Conservation (phyloP, 2,113 vertebrate species). For the Tenebrosternarchus preto region DNA sequence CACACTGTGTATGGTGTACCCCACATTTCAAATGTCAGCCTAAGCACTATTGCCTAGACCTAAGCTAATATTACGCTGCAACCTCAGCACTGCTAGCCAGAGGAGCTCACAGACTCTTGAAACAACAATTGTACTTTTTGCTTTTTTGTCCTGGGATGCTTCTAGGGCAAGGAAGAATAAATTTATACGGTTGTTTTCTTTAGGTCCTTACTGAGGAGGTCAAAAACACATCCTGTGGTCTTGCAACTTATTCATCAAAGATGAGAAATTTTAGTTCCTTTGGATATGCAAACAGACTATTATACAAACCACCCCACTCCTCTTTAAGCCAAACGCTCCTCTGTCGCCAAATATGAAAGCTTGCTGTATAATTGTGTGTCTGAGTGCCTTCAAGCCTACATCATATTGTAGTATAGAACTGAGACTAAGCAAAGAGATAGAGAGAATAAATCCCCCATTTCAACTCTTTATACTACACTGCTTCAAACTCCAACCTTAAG, state of each 20-base stretch:
- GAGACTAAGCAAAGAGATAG: not conserved
- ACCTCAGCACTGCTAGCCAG: slow-evolving; percentile 15
- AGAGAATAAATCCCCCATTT: slow-evolving; percentile 17
- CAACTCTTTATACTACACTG: slow-evolving; percentile 5
- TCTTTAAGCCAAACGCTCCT: not conserved
- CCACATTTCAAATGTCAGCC: slow-evolving; percentile 13
- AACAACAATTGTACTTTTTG: not conserved
- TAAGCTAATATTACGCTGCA: slow-evolving; percentile 20
- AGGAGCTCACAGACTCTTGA: not conserved
- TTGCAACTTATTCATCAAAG: not conserved
- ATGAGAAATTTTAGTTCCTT: not conserved
- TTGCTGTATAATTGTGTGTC: not conserved
- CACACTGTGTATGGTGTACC: not conserved
- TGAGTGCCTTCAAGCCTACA: not conserved
- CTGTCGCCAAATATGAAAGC: not conserved
- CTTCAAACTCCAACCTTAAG: slow-evolving; percentile 35
- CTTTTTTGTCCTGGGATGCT: slow-evolving; percentile 18
- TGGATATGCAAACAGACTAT: not conserved
- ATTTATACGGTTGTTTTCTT: slow-evolving; percentile 22
- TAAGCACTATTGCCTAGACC: not conserved
- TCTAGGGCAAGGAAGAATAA: slow-evolving; percentile 2
- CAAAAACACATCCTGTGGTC: not conserved
- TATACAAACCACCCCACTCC: not conserved
- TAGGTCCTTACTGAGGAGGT: not conserved
- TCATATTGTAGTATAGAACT: slow-evolving; percentile 11